Conservation (phyloP, 1,140 invertebrate genomes). For the Heliothis subflexa region DNA sequence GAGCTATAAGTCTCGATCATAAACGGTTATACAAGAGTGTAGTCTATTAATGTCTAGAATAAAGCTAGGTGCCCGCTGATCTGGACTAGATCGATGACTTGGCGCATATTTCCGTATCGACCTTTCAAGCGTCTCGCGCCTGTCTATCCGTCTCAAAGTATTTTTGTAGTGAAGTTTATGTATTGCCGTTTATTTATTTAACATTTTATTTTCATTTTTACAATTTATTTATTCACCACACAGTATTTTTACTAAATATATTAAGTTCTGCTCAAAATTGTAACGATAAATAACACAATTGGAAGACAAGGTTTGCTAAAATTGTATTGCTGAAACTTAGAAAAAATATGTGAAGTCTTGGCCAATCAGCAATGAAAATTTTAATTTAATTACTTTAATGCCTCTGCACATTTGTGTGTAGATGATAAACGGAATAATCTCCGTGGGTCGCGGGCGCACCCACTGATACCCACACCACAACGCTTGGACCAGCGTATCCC, state of each 20-base stretch:
- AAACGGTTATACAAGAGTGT: conserved; percentile 16
- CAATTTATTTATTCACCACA: not conserved
- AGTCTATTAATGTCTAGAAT: conserved; percentile 35
- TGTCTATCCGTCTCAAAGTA: conserved; percentile 50
- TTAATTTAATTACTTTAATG: conserved; percentile 25
- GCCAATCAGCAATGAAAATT: not conserved
- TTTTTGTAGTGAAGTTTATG: conserved; percentile 44
- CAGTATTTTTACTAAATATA: too few relatives aligned
- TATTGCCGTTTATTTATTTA: conserved; percentile 32
- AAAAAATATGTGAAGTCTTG: not conserved
- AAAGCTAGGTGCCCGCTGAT: conserved; percentile 32
- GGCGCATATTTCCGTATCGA: conserved; percentile 51
- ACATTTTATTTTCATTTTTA: not conserved
- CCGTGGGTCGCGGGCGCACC: conserved; percentile 59
- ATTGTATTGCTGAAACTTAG: not conserved
- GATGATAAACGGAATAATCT: conserved; percentile 54
- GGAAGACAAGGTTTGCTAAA: not conserved
- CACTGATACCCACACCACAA: conserved; percentile 60
- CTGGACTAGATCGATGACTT: conserved; percentile 47
- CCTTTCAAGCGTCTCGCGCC: conserved; percentile 50
- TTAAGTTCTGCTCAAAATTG: too few relatives aligned
- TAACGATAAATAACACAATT: too few relatives aligned
- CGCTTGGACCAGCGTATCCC: conserved; percentile 52
- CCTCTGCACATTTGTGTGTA: conserved; percentile 46
- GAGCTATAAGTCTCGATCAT: conserved; percentile 8